Evolutionary conservation across 2,797 vertebrate species (phyloP), one percentile per base, ranked within the genome.

Genomic region (Fistularia tabacaria): DNA sequence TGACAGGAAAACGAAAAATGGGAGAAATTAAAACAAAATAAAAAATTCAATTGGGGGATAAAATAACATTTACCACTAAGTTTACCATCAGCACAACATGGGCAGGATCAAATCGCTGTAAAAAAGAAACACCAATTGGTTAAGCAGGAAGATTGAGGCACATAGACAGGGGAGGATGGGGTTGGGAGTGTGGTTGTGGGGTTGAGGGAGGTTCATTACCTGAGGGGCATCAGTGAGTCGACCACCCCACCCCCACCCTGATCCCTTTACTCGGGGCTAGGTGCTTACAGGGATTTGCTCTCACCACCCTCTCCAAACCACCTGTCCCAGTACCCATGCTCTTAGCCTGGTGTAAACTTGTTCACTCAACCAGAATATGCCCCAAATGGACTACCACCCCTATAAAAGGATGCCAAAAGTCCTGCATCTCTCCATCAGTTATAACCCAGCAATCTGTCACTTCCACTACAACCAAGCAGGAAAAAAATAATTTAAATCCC

Each of bases 71-170:
- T 98, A 99, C 97, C 97, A 98, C 95, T 98, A 98, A 98, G 95
- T 97, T 99, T 99, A 99, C 97, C 97, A 98, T 98, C 96, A 98
- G 95, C 97, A 99, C 96, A 98, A 98, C 95, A 99, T 97, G 94
- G 95, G 94, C 96, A 94, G 95, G 95, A 93, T 97, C 95, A 98
- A 93, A 97, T 94, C 85, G 93, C 96, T 98, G 96, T 96, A 98
- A 99, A 98, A 98, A 97, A 98, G 95, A 98, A 98, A 99, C 92
- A 98, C 92, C 94, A 96, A 90, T 95, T 94, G 95, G 95, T 99
- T 99, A 98, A 97, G 94, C 92, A 96, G 93, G 93, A 94, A 96
- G 93, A 94, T 93, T 93, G 75, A 95, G 92, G 92, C 91, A 89
- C 91, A 92, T 87, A 93, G 93, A 93, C 86, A 88, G 84, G 83